These are phyloP conservation scores for Nibea coibor DNA, from an alignment of 2,113 vertebrate species.

Conservation along the genomic window DNA sequence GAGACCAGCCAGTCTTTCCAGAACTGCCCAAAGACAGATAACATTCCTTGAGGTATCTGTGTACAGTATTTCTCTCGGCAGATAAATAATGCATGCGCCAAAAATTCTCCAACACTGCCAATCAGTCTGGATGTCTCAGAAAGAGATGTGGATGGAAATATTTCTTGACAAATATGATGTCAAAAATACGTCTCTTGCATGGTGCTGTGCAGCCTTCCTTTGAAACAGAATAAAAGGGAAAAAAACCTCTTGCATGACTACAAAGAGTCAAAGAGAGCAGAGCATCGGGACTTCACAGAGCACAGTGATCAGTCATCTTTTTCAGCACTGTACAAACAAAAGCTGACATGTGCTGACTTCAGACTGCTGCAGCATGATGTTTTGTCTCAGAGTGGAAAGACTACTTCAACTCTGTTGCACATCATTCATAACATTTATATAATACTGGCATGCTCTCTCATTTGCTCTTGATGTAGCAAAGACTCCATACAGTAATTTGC, in stretches of 20 bases:
- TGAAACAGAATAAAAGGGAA: constrained; percentile 6
- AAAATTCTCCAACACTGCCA: not conserved
- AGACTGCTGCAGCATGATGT: constrained; percentile 24
- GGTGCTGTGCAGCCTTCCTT: constrained; percentile 27
- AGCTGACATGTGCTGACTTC: constrained; percentile 49
- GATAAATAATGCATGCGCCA: constrained; percentile 33
- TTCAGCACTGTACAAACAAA: constrained; percentile 35
- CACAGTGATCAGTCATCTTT: constrained; percentile 37
- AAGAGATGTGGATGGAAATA: constrained; percentile 19
- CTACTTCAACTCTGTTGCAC: constrained; percentile 38
- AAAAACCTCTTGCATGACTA: constrained; percentile 25
- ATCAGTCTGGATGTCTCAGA: constrained; percentile 27
- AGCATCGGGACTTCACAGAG: constrained; percentile 43
- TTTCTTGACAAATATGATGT: constrained; percentile 42
- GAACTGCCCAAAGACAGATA: constrained; percentile 44
- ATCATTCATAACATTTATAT: constrained; percentile 13
- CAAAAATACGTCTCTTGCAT: constrained; percentile 25
- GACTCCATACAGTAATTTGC: not conserved
- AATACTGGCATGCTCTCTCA: constrained; percentile 35
- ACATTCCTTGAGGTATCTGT: constrained; percentile 9
- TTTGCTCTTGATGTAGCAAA: constrained; percentile 18
- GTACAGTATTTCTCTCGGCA: not conserved
- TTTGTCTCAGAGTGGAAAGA: constrained; percentile 49
- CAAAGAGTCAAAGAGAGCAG: constrained; percentile 46
- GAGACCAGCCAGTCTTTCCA: constrained; percentile 58